Conservation (phyloP, 1,140 invertebrate species). For the Calliopsis andreniformis region DNA sequence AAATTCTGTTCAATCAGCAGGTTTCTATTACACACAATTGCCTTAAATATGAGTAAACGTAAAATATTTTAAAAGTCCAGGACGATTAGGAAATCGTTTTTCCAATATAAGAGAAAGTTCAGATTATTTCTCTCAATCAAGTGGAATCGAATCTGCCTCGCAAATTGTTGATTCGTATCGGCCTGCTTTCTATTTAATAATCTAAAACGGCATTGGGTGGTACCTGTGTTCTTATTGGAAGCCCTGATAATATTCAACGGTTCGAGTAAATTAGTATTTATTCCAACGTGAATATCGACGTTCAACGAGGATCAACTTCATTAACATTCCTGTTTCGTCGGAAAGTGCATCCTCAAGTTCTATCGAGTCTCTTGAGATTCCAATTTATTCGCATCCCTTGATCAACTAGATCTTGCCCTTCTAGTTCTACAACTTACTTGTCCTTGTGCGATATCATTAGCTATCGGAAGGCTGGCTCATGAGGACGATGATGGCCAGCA, state of each 20-base stretch:
- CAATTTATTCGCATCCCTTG: neutral
- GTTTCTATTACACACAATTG: too few species aligned
- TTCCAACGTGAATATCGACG: neutral
- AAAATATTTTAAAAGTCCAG: neutral
- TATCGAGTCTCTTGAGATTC: constrained; percentile 8
- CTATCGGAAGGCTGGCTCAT: constrained; percentile 5
- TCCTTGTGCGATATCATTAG: constrained; percentile 18
- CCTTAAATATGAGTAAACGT: too few species aligned
- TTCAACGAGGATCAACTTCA: neutral
- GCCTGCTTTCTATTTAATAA: constrained; percentile 34
- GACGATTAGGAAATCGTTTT: neutral
- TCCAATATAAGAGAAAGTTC: constrained; percentile 21
- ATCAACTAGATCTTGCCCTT: constrained; percentile 20
- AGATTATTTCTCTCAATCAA: too few species aligned
- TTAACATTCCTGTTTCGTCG: constrained; percentile 21
- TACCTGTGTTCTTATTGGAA: neutral
- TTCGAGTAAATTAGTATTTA: neutral
- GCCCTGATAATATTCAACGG: neutral
- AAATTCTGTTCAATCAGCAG: too few species aligned
- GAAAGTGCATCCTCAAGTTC: neutral
- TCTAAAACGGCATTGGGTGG: neutral
- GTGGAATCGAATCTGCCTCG: neutral
- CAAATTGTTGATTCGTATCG: constrained; percentile 8
- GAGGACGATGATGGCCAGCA: neutral
- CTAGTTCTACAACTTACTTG: constrained; percentile 2